These are phyloP conservation scores for Parascotia fuliginaria DNA, from an alignment of 2,888 invertebrate species.

Conservation along the genomic window DNA sequence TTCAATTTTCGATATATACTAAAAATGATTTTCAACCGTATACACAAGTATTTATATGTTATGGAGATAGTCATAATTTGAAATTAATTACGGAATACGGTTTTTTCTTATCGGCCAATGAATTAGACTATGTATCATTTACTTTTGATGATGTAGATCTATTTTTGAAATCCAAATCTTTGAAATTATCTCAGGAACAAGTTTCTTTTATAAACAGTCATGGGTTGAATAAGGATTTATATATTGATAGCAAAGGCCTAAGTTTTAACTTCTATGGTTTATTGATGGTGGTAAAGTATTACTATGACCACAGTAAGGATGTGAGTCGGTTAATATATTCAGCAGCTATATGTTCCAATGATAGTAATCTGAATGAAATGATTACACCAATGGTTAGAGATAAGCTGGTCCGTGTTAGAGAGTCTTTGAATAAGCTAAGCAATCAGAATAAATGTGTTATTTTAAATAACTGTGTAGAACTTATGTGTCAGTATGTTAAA, in stretches of 20 bases:
- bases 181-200: conserved; percentile 83
- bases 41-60: conserved; percentile 94
- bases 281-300: conserved; percentile 78
- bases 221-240: conserved; percentile 86
- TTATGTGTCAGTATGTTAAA: conserved; percentile 77
- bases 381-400: conserved; percentile 68
- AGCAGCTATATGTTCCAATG: conserved; percentile 72
- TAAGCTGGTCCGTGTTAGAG: conserved; percentile 61
- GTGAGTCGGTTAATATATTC: conserved; percentile 77
- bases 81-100: conserved; percentile 95
- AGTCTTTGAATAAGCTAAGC: conserved; percentile 62
- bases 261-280: conserved; percentile 88
- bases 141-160: conserved; percentile 81
- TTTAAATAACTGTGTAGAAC: conserved; percentile 75
- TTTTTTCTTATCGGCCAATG: conserved; percentile 90
- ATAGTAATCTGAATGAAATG: conserved; percentile 68
- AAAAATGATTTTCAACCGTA: conserved; percentile 85
- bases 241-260: conserved; percentile 86
- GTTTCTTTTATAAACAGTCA: conserved; percentile 88
- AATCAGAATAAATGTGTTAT: conserved; percentile 59
- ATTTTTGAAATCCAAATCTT: conserved; percentile 64
- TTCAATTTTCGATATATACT: conserved; percentile 78
- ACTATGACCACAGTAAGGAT: conserved; percentile 68
- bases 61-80: conserved; percentile 92
- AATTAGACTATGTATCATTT: conserved; percentile 88